Base-by-base conservation (phyloP, 2,113 vertebrate genomes). In the Polypterus bichir region DNA sequence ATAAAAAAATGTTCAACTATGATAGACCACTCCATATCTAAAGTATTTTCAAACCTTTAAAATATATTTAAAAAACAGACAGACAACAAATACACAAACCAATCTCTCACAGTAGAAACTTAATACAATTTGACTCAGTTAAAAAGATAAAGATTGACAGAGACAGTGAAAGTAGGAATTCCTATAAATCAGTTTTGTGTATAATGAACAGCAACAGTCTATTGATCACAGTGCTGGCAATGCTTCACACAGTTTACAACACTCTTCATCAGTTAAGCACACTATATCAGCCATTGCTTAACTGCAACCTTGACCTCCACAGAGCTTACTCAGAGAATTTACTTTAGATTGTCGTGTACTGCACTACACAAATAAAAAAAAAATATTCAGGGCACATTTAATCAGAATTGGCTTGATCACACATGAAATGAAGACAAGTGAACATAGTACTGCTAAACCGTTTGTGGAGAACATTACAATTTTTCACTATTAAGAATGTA, bases 301-400 rank as follows among this genome's bases (percentile, higher is more conserved):
- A 52, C 61, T 48, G 49, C 5, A 61, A 70, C 70, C 64, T 66
- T 70, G 60, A 74, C 68, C 66, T 46, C 56, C 8, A 46, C 54
- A 6, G 55, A 49, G 55, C 54, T 47, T 48, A 46, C 48, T 10
- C 57, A 54, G 10, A 47, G 45, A 62, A 66, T 70, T 65, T 64
- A 69, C 47, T 48, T 53, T 62, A 52, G 49, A 56, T 59, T 58
- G 10, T 49, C 59, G 46, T 58, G n/a, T 56, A 54, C 59, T 10
- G 27, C 54, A 52, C 9, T 6, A 45, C 49, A 11, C 45, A 47
- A 44, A 27, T 27, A 27, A 27, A 27, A 27, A 27, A 63, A 58
- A 61, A 10, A 8, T 44, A 4, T 64, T 58, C 52, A 44, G 48
- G 10, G 47, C 52, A 7, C 7, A 27, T 47, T 59, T n/a, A 44